Evolutionary conservation across 2,888 invertebrate genomes (phyloP).

Genomic region (Idaea biselata): DNA sequence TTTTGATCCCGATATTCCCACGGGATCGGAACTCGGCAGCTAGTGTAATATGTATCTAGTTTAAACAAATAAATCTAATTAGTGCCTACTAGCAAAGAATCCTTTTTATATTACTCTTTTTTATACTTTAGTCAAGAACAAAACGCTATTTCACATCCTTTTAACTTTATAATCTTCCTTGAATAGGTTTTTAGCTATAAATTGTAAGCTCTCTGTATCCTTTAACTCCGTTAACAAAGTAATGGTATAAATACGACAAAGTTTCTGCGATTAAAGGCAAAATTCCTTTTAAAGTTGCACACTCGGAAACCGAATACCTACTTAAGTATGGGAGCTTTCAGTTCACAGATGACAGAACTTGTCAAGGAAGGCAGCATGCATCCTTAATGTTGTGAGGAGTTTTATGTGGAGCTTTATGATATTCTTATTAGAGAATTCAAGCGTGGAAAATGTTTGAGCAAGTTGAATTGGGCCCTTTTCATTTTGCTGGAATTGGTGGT

Average conservation of each 20-base stretch:
- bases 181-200: background rate
- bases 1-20: too few species aligned
- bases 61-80: too few species aligned
- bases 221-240: background rate
- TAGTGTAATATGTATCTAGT: too few species aligned
- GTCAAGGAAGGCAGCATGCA: constrained; percentile 26
- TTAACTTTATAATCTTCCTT: background rate
- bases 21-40: too few species aligned
- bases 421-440: background rate
- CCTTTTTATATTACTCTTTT: too few species aligned
- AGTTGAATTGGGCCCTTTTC: background rate
- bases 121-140: too few species aligned
- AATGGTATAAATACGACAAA: constrained; percentile 2
- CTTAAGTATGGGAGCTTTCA: constrained; percentile 18
- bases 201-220: background rate
- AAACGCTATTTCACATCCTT: background rate
- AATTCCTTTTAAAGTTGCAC: constrained; percentile 23
- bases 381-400: constrained; percentile 20
- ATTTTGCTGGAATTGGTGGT: background rate
- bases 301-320: constrained; percentile 18
- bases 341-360: constrained; percentile 21
- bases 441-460: background rate
- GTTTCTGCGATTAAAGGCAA: constrained; percentile 16
- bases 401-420: constrained; percentile 5
- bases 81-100: too few species aligned